A percentile compares a stretch with the other conserved stretches of the same genome.
Conservation (phyloP, 2,888 invertebrate species). For the Oscheius sp. region DNA sequence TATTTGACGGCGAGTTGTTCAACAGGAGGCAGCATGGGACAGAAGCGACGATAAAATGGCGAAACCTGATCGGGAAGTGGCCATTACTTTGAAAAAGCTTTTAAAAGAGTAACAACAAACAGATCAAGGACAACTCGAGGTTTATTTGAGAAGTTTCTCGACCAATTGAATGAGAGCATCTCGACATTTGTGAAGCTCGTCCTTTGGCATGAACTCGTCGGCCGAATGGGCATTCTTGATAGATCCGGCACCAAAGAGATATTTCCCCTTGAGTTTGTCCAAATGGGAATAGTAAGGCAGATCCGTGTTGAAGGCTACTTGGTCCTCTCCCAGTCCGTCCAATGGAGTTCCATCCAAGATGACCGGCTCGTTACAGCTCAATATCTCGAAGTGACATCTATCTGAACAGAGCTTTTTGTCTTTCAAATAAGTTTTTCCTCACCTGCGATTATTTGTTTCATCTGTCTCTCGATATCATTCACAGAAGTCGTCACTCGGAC, state of each 20-base stretch:
- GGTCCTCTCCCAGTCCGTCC: slow-evolving; percentile 37
- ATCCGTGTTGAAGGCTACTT: slow-evolving; percentile 68
- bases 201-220: slow-evolving; percentile 64
- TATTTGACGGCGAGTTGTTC: slow-evolving; percentile 38
- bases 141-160: slow-evolving; percentile 32
- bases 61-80: neutral
- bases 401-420: slow-evolving; percentile 12
- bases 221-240: slow-evolving; percentile 69
- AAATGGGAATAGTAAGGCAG: slow-evolving; percentile 61
- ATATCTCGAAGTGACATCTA: slow-evolving; percentile 42
- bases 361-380: slow-evolving; percentile 54
- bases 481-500: slow-evolving; percentile 59
- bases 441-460: slow-evolving; percentile 47
- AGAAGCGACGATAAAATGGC: neutral
- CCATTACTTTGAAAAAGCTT: neutral
- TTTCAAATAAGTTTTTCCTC: neutral
- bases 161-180: slow-evolving; percentile 42
- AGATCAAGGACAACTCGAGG: neutral
- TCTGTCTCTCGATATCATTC: slow-evolving; percentile 39
- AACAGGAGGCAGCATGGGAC: neutral
- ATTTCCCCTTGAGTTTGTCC: slow-evolving; percentile 62
- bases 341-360: slow-evolving; percentile 50
- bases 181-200: slow-evolving; percentile 48
- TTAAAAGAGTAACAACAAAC: neutral
- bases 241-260: slow-evolving; percentile 66